These are phyloP conservation scores for Paramisgurnus dabryanus DNA, from an alignment of 2,113 vertebrate species.

Conservation along the genomic window DNA sequence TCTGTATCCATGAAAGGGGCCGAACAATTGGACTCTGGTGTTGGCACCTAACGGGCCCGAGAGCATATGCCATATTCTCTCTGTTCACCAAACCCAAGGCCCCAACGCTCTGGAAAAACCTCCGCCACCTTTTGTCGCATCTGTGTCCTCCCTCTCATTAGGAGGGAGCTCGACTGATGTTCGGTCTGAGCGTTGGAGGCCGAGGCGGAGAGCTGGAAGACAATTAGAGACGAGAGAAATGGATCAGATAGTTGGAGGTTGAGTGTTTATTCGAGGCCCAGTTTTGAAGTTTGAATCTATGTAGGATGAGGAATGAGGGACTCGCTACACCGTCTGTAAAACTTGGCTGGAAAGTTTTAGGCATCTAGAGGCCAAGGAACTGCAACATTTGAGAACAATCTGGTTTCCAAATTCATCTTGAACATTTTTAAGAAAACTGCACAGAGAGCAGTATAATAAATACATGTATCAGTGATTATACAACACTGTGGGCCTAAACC, in stretches of 20 bases:
- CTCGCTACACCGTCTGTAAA: background rate
- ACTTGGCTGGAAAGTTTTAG: background rate
- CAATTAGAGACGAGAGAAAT: conserved; percentile 66
- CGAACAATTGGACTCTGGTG: conserved; percentile 76
- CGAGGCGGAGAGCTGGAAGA: conserved; percentile 70
- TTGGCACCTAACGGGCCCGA: conserved; percentile 73
- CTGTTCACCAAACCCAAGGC: conserved; percentile 74
- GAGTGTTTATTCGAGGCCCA: conserved; percentile 20
- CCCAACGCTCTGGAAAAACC: conserved; percentile 65
- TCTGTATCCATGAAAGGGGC: conserved; percentile 69
- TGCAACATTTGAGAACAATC: background rate
- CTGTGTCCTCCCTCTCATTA: conserved; percentile 68
- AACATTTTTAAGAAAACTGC: background rate
- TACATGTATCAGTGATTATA: too few species aligned
- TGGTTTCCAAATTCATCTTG: background rate
- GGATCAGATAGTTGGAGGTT: conserved; percentile 65
- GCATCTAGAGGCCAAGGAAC: background rate
- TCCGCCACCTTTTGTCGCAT: conserved; percentile 76
- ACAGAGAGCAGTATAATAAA: background rate
- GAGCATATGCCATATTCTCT: conserved; percentile 79
- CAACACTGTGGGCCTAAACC: too few species aligned
- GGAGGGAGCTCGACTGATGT: conserved; percentile 75
- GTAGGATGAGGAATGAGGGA: background rate
- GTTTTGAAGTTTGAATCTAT: conserved; percentile 30
- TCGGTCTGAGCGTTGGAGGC: conserved; percentile 70